A percentile compares a stretch with the other conserved stretches of the same genome.
Evolutionary conservation across 2,113 vertebrate species (phyloP).

Genomic region (Rafetus swinhoei): DNA sequence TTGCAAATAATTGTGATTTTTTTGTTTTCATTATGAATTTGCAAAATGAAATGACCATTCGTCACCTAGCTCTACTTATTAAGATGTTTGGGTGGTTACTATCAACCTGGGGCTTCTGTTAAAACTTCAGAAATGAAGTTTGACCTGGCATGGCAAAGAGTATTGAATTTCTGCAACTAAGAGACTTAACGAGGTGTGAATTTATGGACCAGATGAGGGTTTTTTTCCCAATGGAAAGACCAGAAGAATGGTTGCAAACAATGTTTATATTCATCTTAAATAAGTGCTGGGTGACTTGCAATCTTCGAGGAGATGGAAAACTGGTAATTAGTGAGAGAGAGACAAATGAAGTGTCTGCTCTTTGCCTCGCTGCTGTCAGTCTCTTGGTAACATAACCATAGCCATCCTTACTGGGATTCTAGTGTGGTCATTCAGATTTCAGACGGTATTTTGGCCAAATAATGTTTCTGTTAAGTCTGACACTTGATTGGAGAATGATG

Average conservation of each 20-base stretch:
- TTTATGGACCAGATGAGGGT: not conserved
- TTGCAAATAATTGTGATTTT: not conserved
- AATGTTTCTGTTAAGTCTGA: not conserved
- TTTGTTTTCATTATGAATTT: not conserved
- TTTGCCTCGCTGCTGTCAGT: not conserved
- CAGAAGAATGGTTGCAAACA: not conserved
- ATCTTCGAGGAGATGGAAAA: not conserved
- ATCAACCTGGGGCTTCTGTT: not conserved
- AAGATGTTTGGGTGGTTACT: fast-evolving
- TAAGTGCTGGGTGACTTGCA: not conserved
- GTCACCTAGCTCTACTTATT: not conserved
- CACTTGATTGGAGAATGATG: not conserved
- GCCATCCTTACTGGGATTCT: not conserved
- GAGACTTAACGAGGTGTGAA: fast-evolving
- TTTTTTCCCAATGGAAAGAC: not conserved
- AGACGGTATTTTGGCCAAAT: fast-evolving
- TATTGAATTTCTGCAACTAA: not conserved
- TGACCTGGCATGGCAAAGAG: not conserved
- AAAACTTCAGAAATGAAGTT: not conserved
- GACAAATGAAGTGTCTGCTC: not conserved
- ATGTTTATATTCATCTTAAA: not conserved
- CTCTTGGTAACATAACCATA: not conserved
- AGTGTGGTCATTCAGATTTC: not conserved
- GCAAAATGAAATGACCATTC: not conserved
- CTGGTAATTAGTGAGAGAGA: not conserved